Percentiles rank a stretch among this genome's conserved stretches.
Conservation (phyloP, 1,140 invertebrate genomes). For the Temnothorax longispinosus region DNA sequence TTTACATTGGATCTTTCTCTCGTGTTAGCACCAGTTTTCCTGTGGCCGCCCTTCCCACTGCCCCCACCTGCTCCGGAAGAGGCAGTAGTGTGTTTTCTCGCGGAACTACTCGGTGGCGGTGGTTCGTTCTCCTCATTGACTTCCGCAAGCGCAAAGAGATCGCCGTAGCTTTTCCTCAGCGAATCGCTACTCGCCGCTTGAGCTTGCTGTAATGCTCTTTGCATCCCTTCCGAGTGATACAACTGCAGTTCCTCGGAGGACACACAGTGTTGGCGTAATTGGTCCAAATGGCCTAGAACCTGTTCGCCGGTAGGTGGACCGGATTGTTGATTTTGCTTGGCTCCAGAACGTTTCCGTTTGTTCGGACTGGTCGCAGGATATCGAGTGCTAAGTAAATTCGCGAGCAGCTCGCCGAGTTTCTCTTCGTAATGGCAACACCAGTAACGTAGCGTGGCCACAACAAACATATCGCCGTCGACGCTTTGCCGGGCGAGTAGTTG, state of each 20-base stretch:
- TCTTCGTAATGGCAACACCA: conserved; percentile 97
- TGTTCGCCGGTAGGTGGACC: conserved; percentile 90
- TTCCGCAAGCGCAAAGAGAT: conserved; percentile 96
- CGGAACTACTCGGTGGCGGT: conserved; percentile 84
- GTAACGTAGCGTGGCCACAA: conserved; percentile 95
- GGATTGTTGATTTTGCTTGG: conserved; percentile 88
- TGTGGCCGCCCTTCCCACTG: conserved; percentile 83
- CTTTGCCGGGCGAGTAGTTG: conserved; percentile 93
- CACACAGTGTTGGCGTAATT: conserved; percentile 92
- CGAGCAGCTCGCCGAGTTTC: conserved; percentile 94
- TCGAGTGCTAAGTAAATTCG: conserved; percentile 91
- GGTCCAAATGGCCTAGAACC: conserved; percentile 96
- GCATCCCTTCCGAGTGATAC: conserved; percentile 94
- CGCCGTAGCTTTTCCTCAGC: conserved; percentile 95
- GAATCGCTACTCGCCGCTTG: conserved; percentile 93
- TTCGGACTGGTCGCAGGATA: conserved; percentile 94
- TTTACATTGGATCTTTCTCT: conserved; percentile 85
- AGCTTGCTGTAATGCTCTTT: conserved; percentile 93
- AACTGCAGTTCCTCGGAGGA: conserved; percentile 88
- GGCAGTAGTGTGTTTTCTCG: conserved; percentile 85
- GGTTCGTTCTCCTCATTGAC: conserved; percentile 91
- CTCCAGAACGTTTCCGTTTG: conserved; percentile 93
- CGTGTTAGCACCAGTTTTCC: conserved; percentile 82
- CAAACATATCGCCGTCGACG: conserved; percentile 91
- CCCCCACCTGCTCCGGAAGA: conserved; percentile 78